Percentiles rank a stretch among this genome's conserved stretches.
Conservation (phyloP, 1,140 invertebrate species). For the Vanessa tameamea region DNA sequence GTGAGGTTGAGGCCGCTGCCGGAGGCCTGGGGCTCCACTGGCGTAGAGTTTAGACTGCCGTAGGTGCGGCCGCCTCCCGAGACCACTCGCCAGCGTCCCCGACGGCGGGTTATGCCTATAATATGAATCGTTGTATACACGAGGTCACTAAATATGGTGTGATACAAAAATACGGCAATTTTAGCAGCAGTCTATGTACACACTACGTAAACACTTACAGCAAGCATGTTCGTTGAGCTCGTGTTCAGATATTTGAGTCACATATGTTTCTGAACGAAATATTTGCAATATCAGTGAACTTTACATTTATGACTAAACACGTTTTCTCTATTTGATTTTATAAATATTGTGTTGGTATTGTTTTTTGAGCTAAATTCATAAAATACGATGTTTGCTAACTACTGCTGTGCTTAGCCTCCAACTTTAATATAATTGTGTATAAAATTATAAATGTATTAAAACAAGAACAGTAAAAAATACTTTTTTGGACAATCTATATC, state of each 20-base stretch:
- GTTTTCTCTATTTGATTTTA: too few relatives aligned
- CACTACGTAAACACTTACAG: not conserved
- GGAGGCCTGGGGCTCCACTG: slow-evolving; percentile 58
- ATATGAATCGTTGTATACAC: slow-evolving; percentile 14
- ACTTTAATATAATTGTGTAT: too few relatives aligned
- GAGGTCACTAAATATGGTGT: too few relatives aligned
- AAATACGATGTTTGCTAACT: too few relatives aligned
- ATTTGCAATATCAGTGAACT: not conserved
- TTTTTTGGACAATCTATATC: too few relatives aligned
- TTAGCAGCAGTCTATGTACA: not conserved
- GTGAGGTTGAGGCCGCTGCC: slow-evolving; percentile 63
- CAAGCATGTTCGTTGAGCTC: not conserved
- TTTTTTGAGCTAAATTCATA: too few relatives aligned
- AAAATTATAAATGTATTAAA: too few relatives aligned
- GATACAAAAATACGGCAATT: not conserved
- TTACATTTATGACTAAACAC: not conserved
- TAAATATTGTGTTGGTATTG: too few relatives aligned
- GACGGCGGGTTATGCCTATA: slow-evolving; percentile 73
- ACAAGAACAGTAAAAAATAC: too few relatives aligned
- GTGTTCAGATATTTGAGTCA: not conserved
- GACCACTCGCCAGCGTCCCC: slow-evolving; percentile 69
- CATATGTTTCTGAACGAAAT: not conserved
- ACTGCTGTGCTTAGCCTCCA: too few relatives aligned
- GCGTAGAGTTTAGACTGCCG: slow-evolving; percentile 72
- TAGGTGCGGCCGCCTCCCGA: slow-evolving; percentile 65